Evolutionary conservation across 2,888 invertebrate genomes (phyloP).

Genomic region (Adelphocoris suturalis): DNA sequence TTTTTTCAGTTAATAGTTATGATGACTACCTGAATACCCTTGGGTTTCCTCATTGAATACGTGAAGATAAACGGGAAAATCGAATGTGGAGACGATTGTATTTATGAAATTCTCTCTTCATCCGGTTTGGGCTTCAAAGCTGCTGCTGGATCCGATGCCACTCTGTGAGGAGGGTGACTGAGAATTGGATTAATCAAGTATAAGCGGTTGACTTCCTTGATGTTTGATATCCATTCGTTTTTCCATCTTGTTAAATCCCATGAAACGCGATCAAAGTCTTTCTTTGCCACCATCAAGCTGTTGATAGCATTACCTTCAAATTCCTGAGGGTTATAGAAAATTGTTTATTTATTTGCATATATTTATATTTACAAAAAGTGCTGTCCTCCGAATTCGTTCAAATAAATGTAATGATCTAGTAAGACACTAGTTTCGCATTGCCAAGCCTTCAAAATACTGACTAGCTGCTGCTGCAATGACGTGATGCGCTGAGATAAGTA

Average conservation of each 20-base stretch:
- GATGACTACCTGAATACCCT: too few relatives aligned
- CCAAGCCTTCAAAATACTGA: too few relatives aligned
- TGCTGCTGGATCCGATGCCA: constrained; percentile 19
- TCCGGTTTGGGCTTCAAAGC: background rate
- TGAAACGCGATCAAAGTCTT: constrained; percentile 52
- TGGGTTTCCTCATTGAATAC: too few relatives aligned
- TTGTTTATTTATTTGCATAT: background rate
- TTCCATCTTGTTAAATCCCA: constrained; percentile 58
- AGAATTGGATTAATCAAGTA: constrained; percentile 60
- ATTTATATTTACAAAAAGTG: too few relatives aligned
- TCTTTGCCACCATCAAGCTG: constrained; percentile 46
- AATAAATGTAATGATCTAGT: too few relatives aligned
- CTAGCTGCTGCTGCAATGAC: too few relatives aligned
- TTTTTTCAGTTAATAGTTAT: constrained; percentile 2
- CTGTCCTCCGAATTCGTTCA: too few relatives aligned
- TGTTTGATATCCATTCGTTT: constrained; percentile 63
- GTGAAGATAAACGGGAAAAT: too few relatives aligned
- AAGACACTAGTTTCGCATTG: too few relatives aligned
- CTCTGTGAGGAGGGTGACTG: constrained; percentile 40
- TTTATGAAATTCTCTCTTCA: background rate
- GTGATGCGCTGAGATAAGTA: too few relatives aligned
- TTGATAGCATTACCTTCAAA: constrained; percentile 29
- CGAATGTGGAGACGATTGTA: background rate
- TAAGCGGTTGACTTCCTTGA: constrained; percentile 61
- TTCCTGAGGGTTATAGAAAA: constrained; percentile 1